Percentiles rank a stretch among this genome's conserved stretches.
Evolutionary conservation across 2,113 vertebrate genomes (phyloP).

Genomic region (Chloebia gouldiae): DNA sequence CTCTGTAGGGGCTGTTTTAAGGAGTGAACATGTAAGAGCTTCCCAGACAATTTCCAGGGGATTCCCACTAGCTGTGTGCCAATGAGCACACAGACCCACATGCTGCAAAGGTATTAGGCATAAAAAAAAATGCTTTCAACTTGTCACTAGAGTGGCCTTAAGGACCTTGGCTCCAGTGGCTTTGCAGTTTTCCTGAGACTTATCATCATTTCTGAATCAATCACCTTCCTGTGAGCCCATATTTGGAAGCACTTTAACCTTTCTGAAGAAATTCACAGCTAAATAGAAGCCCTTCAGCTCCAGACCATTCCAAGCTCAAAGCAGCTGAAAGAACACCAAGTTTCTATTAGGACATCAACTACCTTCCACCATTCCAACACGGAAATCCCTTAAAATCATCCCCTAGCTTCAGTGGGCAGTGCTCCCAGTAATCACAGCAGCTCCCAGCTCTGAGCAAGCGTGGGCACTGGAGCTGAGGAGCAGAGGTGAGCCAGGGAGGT

Average conservation of each 20-base stretch:
- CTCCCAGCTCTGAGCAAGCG: not conserved
- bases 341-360: not conserved
- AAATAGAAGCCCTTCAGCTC: not conserved
- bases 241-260: not conserved
- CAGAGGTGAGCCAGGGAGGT: not conserved
- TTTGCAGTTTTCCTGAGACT: not conserved
- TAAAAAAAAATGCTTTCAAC: not conserved
- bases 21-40: not conserved
- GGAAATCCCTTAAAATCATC: not conserved
- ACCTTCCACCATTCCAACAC: not conserved
- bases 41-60: not conserved
- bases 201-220: not conserved
- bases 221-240: not conserved
- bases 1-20: not conserved
- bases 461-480: rapidly evolving
- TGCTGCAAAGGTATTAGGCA: not conserved
- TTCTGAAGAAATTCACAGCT: not conserved
- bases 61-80: not conserved
- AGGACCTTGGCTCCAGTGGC: not conserved
- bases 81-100: rapidly evolving
- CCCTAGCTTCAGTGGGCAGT: not conserved
- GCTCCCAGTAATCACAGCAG: not conserved
- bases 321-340: not conserved
- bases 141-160: not conserved
- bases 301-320: not conserved